Evolutionary conservation across 2,113 vertebrate genomes (phyloP).

Genomic region (Lasiurus cinereus): DNA sequence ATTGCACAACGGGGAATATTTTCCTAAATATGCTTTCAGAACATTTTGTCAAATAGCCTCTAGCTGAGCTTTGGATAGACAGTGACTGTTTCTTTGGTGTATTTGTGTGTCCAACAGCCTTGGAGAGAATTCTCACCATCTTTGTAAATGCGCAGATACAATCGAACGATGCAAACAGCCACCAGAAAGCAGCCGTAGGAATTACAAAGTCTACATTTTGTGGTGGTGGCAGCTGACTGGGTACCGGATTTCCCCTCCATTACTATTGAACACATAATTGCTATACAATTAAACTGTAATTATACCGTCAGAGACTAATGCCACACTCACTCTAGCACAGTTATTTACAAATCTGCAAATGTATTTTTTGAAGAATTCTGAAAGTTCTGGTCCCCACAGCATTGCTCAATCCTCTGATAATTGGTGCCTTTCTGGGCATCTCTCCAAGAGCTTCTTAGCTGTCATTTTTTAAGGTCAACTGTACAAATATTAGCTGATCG

Average conservation of each 20-base stretch:
- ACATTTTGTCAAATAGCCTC: constrained; percentile 68
- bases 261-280: constrained; percentile 39
- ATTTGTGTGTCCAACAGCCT: background rate
- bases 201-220: rapidly evolving
- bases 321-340: background rate
- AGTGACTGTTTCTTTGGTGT: constrained; percentile 6
- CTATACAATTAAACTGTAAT: constrained; percentile 69
- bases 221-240: background rate
- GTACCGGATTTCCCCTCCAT: constrained; percentile 33
- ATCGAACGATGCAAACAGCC: rapidly evolving
- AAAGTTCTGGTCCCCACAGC: background rate
- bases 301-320: constrained; percentile 65
- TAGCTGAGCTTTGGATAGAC: background rate
- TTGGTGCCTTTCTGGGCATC: constrained; percentile 59
- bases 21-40: constrained; percentile 61
- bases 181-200: rapidly evolving
- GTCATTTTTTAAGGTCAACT: constrained; percentile 69
- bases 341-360: constrained; percentile 16
- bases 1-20: constrained; percentile 55
- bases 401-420: constrained; percentile 36
- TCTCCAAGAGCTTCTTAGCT: constrained; percentile 59
- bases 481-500: constrained; percentile 79
- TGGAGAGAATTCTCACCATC: no score
- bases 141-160: background rate
- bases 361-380: constrained; percentile 59